phyloP scores from a whole-genome alignment of 1,140 invertebrate genomes.

The Aphis gossypii region DNA sequence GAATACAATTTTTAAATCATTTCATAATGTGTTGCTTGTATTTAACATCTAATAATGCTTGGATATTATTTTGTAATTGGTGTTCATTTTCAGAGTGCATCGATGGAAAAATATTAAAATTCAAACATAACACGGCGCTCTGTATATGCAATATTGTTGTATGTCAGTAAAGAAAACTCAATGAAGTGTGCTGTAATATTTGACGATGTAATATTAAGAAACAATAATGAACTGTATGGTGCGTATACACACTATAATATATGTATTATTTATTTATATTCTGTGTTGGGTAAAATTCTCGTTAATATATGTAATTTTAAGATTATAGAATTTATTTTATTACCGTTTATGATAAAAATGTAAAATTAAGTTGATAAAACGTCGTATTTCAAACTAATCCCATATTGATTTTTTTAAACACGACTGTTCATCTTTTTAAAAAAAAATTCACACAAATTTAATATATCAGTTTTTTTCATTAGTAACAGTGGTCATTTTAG shows the following conservation, averaged over 20 bases:
- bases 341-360: background rate
- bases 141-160: background rate
- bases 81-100: background rate
- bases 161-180: background rate
- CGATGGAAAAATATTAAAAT: background rate
- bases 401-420: background rate
- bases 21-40: background rate
- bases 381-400: background rate
- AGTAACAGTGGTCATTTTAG: background rate
- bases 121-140: background rate
- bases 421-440: too few relatives aligned
- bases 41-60: background rate
- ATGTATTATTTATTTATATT: background rate
- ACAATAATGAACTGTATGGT: background rate
- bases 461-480: background rate
- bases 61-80: background rate
- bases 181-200: too few relatives aligned
- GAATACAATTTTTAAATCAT: background rate
- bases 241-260: too few relatives aligned
- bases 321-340: background rate
- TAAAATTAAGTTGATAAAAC: background rate
- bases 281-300: background rate
- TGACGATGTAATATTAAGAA: background rate
- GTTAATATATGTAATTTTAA: background rate
- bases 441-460: background rate